Percentiles rank a stretch among this genome's conserved stretches.
These are phyloP conservation scores for Desmodus rotundus DNA, from an alignment of 2,113 vertebrate species.

Conservation along the genomic window DNA sequence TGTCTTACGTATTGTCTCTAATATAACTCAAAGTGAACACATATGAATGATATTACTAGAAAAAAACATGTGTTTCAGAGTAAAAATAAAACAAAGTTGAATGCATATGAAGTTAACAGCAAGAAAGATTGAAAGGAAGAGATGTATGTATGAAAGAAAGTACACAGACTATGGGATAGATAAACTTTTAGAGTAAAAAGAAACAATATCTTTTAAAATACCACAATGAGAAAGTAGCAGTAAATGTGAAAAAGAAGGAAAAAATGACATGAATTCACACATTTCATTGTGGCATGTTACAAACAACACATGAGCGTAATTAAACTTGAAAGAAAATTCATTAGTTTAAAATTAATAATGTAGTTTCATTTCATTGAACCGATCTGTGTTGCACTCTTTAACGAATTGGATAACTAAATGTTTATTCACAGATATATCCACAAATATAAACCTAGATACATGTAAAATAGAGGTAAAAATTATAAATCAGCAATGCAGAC, in stretches of 20 bases:
- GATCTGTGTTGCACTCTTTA: not conserved
- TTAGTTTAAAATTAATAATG: conserved; percentile 21
- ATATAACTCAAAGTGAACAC: not conserved
- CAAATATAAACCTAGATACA: not conserved
- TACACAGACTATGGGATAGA: not conserved
- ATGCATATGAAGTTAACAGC: not conserved
- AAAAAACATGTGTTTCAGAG: not conserved
- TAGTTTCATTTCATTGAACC: not conserved
- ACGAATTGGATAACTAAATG: not conserved
- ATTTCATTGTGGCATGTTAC: not conserved
- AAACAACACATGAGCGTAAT: not conserved
- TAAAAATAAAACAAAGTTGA: not conserved
- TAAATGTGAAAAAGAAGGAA: not conserved
- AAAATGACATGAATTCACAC: not conserved
- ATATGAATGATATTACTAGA: not conserved
- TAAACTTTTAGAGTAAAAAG: not conserved
- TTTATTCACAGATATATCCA: not conserved
- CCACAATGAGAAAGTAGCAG: not conserved
- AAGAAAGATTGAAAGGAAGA: not conserved
- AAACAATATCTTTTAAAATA: not conserved
- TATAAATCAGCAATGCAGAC: not conserved
- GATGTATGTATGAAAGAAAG: not conserved
- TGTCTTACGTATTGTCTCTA: not conserved
- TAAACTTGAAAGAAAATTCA: not conserved
- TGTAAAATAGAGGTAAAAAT: not conserved